Evolutionary conservation across 2,888 invertebrate genomes (phyloP).

Genomic region (Dicyrtoma fusca): DNA sequence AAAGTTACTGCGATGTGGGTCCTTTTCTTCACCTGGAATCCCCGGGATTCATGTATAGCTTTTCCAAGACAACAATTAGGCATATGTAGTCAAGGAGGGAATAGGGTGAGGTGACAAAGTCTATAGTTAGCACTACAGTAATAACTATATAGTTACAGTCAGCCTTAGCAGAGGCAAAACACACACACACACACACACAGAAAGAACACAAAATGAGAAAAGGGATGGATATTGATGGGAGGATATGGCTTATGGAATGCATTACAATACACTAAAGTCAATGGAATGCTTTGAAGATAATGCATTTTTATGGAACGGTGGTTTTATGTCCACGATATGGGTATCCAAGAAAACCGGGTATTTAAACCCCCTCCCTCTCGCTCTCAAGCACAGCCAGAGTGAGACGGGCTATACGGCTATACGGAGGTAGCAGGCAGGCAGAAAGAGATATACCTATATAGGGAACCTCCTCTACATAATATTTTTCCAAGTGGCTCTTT

Average conservation of each 20-base stretch:
- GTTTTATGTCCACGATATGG: constrained; percentile 46
- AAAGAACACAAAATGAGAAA: constrained; percentile 36
- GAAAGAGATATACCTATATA: no score
- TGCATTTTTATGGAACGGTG: constrained; percentile 51
- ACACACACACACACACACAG: constrained; percentile 16
- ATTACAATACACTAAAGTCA: constrained; percentile 50
- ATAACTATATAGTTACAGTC: constrained; percentile 2
- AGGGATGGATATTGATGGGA: constrained; percentile 46
- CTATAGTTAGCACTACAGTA: constrained; percentile 21
- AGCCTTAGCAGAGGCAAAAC: background rate
- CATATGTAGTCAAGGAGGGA: constrained; percentile 24
- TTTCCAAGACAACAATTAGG: constrained; percentile 48
- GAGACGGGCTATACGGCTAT: no score
- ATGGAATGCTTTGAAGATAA: constrained; percentile 52
- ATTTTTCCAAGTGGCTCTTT: constrained; percentile 29
- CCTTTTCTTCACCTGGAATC: constrained; percentile 29
- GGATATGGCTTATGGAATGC: constrained; percentile 47
- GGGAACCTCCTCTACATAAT: constrained; percentile 4
- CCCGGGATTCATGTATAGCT: constrained; percentile 25
- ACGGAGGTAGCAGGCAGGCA: no score
- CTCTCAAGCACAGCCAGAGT: background rate
- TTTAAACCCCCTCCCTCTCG: constrained; percentile 32
- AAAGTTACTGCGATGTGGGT: constrained; percentile 40
- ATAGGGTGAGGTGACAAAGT: constrained; percentile 37
- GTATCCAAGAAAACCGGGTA: constrained; percentile 31